Evolutionary conservation across 1,140 invertebrate species (phyloP).

Genomic region (Drosophila elegans): DNA sequence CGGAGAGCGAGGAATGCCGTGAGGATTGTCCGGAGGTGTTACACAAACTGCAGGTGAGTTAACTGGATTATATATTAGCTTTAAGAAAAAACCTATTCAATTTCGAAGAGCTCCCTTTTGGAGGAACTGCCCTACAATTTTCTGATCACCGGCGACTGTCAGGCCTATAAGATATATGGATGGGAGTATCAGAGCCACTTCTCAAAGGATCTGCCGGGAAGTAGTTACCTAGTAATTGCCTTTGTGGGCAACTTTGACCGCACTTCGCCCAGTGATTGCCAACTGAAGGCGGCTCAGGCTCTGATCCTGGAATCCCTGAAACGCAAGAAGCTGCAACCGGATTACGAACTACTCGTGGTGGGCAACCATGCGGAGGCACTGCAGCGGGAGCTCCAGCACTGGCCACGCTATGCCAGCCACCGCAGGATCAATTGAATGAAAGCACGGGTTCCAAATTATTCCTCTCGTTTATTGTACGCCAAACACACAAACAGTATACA

Average conservation of each 20-base stretch:
- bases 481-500: slow-evolving; percentile 63
- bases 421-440: slow-evolving; percentile 27
- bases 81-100: background rate
- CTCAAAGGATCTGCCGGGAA: slow-evolving; percentile 30
- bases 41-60: slow-evolving; percentile 62
- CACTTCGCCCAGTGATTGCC: slow-evolving; percentile 40
- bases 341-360: slow-evolving; percentile 28
- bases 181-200: slow-evolving; percentile 65
- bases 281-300: slow-evolving; percentile 52
- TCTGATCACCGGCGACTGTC: slow-evolving; percentile 70
- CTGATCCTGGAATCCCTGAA: slow-evolving; percentile 68
- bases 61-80: too few relatives aligned
- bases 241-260: slow-evolving; percentile 67
- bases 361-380: slow-evolving; percentile 42
- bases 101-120: slow-evolving; percentile 9
- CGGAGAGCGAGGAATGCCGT: slow-evolving; percentile 50
- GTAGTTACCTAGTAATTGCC: slow-evolving; percentile 60
- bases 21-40: slow-evolving; percentile 58
- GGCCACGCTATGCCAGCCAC: slow-evolving; percentile 47
- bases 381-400: slow-evolving; percentile 36
- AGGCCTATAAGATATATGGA: slow-evolving; percentile 70
- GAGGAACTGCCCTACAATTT: slow-evolving; percentile 79
- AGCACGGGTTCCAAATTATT: slow-evolving; percentile 26
- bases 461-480: slow-evolving; percentile 70
- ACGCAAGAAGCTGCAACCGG: slow-evolving; percentile 44